phyloP scores from a whole-genome alignment of 1,140 invertebrate species.

The Luehdorfia chinensis region DNA sequence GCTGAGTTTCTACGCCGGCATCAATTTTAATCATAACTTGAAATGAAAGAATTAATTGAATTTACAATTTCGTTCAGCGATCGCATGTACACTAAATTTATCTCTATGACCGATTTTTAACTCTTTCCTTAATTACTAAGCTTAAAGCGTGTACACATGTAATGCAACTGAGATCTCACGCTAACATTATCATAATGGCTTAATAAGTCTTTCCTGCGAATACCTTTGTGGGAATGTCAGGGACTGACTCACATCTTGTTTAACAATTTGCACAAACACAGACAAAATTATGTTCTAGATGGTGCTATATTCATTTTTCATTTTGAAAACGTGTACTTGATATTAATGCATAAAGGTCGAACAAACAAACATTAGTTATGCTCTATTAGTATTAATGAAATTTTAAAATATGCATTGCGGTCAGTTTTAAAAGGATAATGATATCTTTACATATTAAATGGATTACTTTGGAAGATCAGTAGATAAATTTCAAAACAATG shows the following conservation, averaged over 20 bases:
- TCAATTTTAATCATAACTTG: constrained; percentile 51
- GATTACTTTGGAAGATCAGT: constrained; percentile 12
- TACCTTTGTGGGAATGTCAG: constrained; percentile 66
- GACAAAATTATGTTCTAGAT: constrained; percentile 7
- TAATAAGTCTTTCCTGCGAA: constrained; percentile 61
- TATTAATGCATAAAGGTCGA: constrained; percentile 8
- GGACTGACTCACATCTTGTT: constrained; percentile 56
- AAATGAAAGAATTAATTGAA: constrained; percentile 59
- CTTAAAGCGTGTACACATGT: constrained; percentile 22
- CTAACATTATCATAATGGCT: constrained; percentile 62
- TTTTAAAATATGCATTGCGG: constrained; percentile 16
- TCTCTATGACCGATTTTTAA: constrained; percentile 13
- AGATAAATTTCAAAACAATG: constrained; percentile 15
- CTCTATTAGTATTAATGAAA: constrained; percentile 13
- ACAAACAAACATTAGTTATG: constrained; percentile 8
- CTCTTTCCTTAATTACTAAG: constrained; percentile 23
- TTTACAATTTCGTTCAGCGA: constrained; percentile 21
- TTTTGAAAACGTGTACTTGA: constrained; percentile 1
- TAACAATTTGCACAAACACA: constrained; percentile 33
- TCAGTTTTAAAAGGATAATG: constrained; percentile 2
- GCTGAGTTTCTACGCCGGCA: constrained; percentile 65
- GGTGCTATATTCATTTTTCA: background rate
- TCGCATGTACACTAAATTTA: constrained; percentile 6
- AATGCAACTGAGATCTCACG: constrained; percentile 47
- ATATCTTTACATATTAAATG: constrained; percentile 15